Evolutionary conservation across 2,888 invertebrate genomes (phyloP), one percentile per base, ranked within the genome.

Genomic region (Epirrita christyi): DNA sequence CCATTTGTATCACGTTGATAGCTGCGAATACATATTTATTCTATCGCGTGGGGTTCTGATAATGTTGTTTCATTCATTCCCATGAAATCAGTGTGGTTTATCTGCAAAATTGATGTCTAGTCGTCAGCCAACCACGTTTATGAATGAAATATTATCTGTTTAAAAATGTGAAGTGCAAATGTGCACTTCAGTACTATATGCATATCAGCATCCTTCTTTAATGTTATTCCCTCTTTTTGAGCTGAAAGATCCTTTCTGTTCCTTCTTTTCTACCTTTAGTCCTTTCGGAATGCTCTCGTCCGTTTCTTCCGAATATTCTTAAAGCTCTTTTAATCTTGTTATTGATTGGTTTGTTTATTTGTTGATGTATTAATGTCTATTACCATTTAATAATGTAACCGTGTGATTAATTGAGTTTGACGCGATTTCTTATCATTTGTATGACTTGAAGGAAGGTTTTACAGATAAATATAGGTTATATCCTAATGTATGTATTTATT

Each of bases 21-120:
- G 8, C 32, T 32, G n/a, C 38, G 34, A 34, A 47, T 60, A 47
- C 44, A 9, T 58, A 51, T 40, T 51, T 40, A 27, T 32, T 34
- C 56, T 53, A 61, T 62, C 59, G 64, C 64, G 64, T 68, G 68
- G 66, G 66, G 61, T 56, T 48, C 34, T 49, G 60, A 60, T 67
- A 63, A 43, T 55, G 45, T 44, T 44, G 28, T 47, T 58, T 51
- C 47, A 55, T 58, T 60, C 47, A 49, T 50, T 56, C 34, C 36
- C 36, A 28, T 56, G 29, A 41, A 42, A 42, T 51, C 41, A 14
- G 29, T 34, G 32, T 27, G 27, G 40, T 46, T 50, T 50, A 41
- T 55, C 40, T 38, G 48, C 14, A 11, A 44, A 55, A 55, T 43
- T 55, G 36, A 55, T 48, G 48, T 54, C 47, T 54, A 55, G 43